Evolutionary conservation across 2,888 invertebrate genomes (phyloP), one percentile per base, ranked within the genome.

Genomic region (Mylabris sibirica): DNA sequence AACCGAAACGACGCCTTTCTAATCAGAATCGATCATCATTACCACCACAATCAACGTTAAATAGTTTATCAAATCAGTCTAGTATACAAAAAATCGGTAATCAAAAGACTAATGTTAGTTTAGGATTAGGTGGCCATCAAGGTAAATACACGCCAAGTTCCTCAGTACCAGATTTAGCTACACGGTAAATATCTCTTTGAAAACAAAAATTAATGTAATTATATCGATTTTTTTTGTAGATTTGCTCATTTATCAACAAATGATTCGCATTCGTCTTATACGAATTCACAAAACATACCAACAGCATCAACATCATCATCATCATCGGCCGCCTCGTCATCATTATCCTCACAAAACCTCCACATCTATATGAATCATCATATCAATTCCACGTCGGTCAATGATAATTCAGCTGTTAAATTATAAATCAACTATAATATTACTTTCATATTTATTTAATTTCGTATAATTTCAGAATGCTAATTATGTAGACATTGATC

Each of bases 71-170:
- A 70, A 71, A 72, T 44, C 77, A 78, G 71, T 74, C 77, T 12
- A 79, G 78, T 68, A 81, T 77, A 57, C 92, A 93, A 81, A 93
- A 93, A 83, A 93, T 93, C 86, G 92, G 92, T 35, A 92, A 92
- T 83, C 90, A 91, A 67, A 92, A 93, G 82, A 87, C 89, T 0
- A 87, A 87, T 38, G 87, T 88, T 71, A 89, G 89, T 77, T 87
- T 89, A 3, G 92, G 93, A 30, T 87, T 93, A 80, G 91, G 92
- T 71, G 93, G 92, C 63, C 93, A 93, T 82, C 93, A 93, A 79
- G 93, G 93, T 74, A 93, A 93, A 84, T 94, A 93, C 82, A 93
- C 93, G 49, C 93, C 93, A 1, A 93, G 89, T 81, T 86, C 87
- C 74, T 89, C 89, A n/a, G 88, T 89, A 69, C 89, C 89, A 62